phyloP scores from a whole-genome alignment of 2,113 vertebrate species.

The Haplochromis vanheusdeni region DNA sequence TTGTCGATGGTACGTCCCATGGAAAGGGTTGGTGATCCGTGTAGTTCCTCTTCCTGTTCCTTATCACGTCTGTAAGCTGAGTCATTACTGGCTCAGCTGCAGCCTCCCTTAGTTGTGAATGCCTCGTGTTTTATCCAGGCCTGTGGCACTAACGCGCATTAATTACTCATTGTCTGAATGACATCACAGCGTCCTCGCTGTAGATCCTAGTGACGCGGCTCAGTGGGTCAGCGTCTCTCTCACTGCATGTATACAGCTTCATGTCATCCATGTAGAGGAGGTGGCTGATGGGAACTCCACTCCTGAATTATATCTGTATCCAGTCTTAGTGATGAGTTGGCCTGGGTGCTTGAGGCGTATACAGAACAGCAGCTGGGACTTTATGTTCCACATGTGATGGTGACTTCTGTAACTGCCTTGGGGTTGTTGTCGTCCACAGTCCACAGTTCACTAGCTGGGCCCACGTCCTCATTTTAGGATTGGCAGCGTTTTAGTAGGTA shows the following conservation, averaged over 20 bases:
- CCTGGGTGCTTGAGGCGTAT: background rate
- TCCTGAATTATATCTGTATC: background rate
- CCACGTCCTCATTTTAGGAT: background rate
- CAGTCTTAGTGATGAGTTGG: background rate
- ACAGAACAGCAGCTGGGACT: background rate
- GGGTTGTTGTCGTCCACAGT: background rate
- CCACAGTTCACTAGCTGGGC: background rate
- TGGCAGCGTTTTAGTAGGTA: fast-evolving
- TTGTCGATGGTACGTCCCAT: background rate
- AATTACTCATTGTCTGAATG: background rate
- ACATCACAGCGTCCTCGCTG: background rate
- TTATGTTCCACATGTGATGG: background rate
- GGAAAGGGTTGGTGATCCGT: background rate
- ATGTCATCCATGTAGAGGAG: background rate
- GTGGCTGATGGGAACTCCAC: background rate
- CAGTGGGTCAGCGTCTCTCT: background rate
- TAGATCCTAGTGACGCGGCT: background rate
- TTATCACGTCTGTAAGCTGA: background rate
- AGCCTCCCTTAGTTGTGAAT: background rate
- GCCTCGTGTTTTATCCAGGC: background rate
- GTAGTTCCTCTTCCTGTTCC: background rate
- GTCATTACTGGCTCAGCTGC: background rate
- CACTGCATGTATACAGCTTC: background rate
- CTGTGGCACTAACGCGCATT: background rate
- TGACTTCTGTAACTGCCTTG: background rate